Evolutionary conservation across 2,888 invertebrate genomes (phyloP).

Genomic region (Bhutanitis thaidina): DNA sequence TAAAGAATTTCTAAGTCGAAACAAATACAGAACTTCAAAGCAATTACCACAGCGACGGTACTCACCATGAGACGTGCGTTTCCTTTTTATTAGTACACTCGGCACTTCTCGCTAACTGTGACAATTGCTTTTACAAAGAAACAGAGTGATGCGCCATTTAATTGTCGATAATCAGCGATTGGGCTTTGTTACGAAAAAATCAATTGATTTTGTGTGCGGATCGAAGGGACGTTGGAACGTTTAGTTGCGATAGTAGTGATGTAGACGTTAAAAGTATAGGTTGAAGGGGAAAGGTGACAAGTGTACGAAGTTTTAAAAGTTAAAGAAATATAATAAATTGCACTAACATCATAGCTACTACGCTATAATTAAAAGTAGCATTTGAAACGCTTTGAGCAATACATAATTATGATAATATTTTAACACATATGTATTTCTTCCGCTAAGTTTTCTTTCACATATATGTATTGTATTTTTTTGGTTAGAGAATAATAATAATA

Average conservation of each 20-base stretch:
- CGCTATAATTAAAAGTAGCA: no score
- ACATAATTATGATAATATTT: no score
- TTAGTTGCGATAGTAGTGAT: constrained; percentile 1
- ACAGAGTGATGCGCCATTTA: constrained; percentile 33
- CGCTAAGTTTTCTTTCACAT: no score
- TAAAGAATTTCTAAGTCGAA: no score
- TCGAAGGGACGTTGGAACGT: neutral
- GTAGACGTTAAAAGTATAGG: neutral
- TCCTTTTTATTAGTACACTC: constrained; percentile 37
- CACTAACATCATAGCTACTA: no score
- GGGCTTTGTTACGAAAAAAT: constrained; percentile 1
- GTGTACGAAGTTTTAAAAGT: no score
- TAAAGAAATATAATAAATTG: no score
- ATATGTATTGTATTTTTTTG: no score
- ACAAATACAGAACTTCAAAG: neutral
- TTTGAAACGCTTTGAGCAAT: no score
- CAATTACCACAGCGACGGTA: constrained; percentile 16
- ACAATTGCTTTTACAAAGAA: constrained; percentile 48
- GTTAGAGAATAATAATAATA: no score
- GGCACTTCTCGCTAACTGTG: constrained; percentile 46
- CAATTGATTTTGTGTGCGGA: constrained; percentile 1
- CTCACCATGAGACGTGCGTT: constrained; percentile 15
- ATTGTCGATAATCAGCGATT: constrained; percentile 27
- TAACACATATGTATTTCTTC: no score
- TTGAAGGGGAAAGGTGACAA: neutral